A percentile compares a stretch with the other conserved stretches of the same genome.
Evolutionary conservation across 1,140 invertebrate genomes (phyloP).

Genomic region (Lepidurus apus): DNA sequence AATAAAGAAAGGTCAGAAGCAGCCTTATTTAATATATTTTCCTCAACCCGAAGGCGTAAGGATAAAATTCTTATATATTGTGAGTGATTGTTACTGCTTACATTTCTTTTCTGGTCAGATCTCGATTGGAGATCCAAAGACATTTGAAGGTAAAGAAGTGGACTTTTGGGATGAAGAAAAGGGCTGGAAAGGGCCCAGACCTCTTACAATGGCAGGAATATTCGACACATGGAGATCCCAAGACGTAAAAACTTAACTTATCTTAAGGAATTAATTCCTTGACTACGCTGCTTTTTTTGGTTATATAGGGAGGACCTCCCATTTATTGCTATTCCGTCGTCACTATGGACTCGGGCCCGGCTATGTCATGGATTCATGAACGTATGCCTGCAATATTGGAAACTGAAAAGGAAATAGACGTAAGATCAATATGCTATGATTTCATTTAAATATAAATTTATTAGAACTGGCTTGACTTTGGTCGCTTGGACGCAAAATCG

Average conservation of each 20-base stretch:
- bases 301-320: slow-evolving; percentile 46
- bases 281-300: slow-evolving; percentile 35
- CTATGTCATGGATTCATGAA: slow-evolving; percentile 67
- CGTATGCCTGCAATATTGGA: slow-evolving; percentile 71
- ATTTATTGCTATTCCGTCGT: slow-evolving; percentile 71
- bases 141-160: slow-evolving; percentile 47
- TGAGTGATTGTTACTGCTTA: neutral
- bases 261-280: neutral
- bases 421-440: slow-evolving; percentile 45
- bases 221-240: slow-evolving; percentile 62
- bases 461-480: slow-evolving; percentile 61
- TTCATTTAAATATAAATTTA: slow-evolving; percentile 15
- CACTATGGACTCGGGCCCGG: slow-evolving; percentile 65
- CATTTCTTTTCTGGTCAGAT: slow-evolving; percentile 39
- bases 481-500: slow-evolving; percentile 51
- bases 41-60: slow-evolving; percentile 38
- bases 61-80: neutral
- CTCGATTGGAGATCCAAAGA: slow-evolving; percentile 53
- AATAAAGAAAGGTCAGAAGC: slow-evolving; percentile 53
- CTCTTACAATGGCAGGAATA: slow-evolving; percentile 70
- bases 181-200: slow-evolving; percentile 57
- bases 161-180: slow-evolving; percentile 47
- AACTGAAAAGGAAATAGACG: slow-evolving; percentile 58
- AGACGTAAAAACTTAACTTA: slow-evolving; percentile 43
- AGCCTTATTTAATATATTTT: slow-evolving; percentile 66